Evolutionary conservation across 2,113 vertebrate species (phyloP), one percentile per base, ranked within the genome.

Genomic region (Scolopax mira): DNA sequence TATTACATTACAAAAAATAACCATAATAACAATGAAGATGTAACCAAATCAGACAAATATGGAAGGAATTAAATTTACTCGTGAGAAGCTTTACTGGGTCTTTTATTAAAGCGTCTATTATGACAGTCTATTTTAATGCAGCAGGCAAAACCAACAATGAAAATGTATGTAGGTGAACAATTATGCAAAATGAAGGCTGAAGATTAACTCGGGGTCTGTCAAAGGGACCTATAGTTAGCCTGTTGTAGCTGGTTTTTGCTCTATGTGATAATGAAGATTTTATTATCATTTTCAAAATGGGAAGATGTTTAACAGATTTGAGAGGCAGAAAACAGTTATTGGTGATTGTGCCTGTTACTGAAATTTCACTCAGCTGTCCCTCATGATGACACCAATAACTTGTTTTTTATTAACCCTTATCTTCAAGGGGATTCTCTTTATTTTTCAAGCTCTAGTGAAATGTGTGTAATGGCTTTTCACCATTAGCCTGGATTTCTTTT

Each of bases 1-100:
- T 80, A 94, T 80, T 88, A 79, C 74, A 60, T 95, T 89, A 96
- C 89, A 62, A 60, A 94, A 83, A 85, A 85, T 35, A 96, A 93
- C 85, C 89, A 9, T 1, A 62, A 46, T 15, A 58, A 85, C 39
- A 85, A 79, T 4, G n/a, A 85, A 85, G 46, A 88, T 67, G 65
- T n/a, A 84, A 88, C 89, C 64, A 66, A 91, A 78, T 83, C 88
- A 90, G 91, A 69, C 60, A 88, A 84, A 90, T 37, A 82, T 2
- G 10, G 71, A 69, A 66, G 25, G 52, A 60, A 84, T 88, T 85
- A 60, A 23, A 64, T 71, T 82, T 48, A 44, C 79, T 93, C 6
- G 0, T 75, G 71, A 91, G 74, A 66, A 85, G 35, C 7, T 85
- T 61, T 75, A 35, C 23, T 31, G 18, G 5, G 1, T 35, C 35